phyloP scores from a whole-genome alignment of 2,888 invertebrate genomes.

The Orthosia gothica region DNA sequence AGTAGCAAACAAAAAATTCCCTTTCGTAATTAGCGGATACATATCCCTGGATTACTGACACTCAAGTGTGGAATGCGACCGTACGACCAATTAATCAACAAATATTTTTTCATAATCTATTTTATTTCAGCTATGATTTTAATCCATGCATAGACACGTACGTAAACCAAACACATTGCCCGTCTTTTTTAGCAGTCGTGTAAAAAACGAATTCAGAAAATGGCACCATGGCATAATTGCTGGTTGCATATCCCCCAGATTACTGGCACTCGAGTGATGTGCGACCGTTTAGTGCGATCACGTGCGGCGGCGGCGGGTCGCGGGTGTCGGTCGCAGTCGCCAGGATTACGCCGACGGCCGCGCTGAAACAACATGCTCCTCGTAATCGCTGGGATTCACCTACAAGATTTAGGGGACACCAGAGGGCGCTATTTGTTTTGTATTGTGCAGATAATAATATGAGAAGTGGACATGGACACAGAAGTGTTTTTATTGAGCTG shows the following conservation, averaged over 20 bases:
- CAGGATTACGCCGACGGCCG: constrained; percentile 70
- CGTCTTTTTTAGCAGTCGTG: no score
- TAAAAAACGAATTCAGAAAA: background rate
- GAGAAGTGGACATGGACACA: constrained; percentile 15
- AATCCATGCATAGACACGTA: no score
- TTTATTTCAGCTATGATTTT: no score
- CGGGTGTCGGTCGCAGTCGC: constrained; percentile 26
- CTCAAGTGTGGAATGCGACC: no score
- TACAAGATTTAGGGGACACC: constrained; percentile 57
- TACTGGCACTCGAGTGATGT: constrained; percentile 49
- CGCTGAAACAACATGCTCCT: constrained; percentile 74
- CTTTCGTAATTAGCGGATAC: no score
- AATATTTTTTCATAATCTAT: no score
- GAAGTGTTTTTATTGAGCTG: constrained; percentile 24
- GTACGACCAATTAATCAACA: no score
- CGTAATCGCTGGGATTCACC: constrained; percentile 67
- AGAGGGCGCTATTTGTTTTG: constrained; percentile 11
- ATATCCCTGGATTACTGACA: no score
- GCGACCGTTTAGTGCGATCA: constrained; percentile 50
- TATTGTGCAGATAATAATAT: constrained; percentile 23
- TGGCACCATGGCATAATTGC: background rate
- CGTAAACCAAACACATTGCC: no score
- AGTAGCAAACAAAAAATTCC: no score
- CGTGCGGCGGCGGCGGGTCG: constrained; percentile 55
- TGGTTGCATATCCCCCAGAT: constrained; percentile 51